Percentiles rank a stretch among this genome's conserved stretches.
phyloP scores from a whole-genome alignment of 2,113 vertebrate species.

The Pedetes capensis region DNA sequence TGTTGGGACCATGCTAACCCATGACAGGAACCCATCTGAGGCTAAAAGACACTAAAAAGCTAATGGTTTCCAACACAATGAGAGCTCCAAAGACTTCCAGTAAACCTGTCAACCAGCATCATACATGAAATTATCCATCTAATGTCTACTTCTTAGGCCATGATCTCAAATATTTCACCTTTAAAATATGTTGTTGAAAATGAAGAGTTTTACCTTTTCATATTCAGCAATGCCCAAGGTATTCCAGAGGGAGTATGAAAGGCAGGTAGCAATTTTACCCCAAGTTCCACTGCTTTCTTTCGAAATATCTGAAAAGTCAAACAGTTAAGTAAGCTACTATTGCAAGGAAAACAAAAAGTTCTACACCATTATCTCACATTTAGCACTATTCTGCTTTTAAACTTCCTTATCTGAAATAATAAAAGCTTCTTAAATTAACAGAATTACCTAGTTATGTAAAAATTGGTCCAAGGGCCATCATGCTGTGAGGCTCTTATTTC shows the following conservation, averaged over 20 bases:
- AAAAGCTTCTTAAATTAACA: neutral
- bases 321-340: conserved; percentile 64
- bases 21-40: neutral
- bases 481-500: neutral
- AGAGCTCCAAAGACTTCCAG: neutral
- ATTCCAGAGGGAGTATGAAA: conserved; percentile 98
- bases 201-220: conserved; percentile 92
- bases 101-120: neutral
- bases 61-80: neutral
- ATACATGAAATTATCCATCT: neutral
- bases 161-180: conserved; percentile 31
- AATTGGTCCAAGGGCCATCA: neutral
- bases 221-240: conserved; percentile 98
- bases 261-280: conserved; percentile 96
- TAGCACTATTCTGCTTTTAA: neutral
- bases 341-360: conserved; percentile 47
- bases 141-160: neutral
- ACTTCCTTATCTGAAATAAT: neutral
- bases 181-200: conserved; percentile 69
- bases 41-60: neutral
- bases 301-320: conserved; percentile 91
- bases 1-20: neutral
- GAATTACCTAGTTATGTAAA: neutral
- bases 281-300: conserved; percentile 95
- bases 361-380: neutral